Conservation (phyloP, 2,113 vertebrate genomes). For the Anthoscopus minutus region DNA sequence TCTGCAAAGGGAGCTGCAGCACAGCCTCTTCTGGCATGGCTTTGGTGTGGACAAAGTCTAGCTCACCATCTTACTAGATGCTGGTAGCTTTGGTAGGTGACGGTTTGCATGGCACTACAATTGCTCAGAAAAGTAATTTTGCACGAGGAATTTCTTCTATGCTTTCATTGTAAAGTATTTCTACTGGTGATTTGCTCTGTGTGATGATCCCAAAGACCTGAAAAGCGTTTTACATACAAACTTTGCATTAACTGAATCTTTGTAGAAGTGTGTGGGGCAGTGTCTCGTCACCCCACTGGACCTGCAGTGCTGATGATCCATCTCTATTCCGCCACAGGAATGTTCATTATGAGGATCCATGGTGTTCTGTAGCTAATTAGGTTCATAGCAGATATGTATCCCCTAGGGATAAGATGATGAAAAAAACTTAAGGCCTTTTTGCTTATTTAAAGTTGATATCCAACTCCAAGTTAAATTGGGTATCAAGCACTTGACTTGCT, state of each 20-base stretch:
- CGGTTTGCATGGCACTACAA: not conserved
- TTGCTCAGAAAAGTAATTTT: not conserved
- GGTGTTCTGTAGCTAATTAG: constrained; percentile 46
- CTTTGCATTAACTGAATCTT: not conserved
- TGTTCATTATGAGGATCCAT: constrained; percentile 12
- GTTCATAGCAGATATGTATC: not conserved
- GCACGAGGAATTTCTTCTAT: not conserved
- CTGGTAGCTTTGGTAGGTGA: not conserved
- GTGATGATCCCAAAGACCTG: not conserved
- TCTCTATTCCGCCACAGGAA: constrained; percentile 28
- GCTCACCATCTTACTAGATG: not conserved
- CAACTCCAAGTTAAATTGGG: constrained; percentile 33
- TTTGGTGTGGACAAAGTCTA: not conserved
- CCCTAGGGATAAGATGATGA: constrained; percentile 18
- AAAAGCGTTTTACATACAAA: not conserved
- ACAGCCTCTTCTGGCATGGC: not conserved
- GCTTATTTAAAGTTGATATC: constrained; percentile 49
- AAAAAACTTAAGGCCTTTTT: constrained; percentile 35
- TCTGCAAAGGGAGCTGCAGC: not conserved
- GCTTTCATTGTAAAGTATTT: not conserved
- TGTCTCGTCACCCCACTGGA: not conserved
- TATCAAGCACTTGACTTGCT: constrained; percentile 19
- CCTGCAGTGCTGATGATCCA: constrained; percentile 22
- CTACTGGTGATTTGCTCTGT: constrained; percentile 9
- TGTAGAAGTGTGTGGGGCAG: constrained; percentile 8